Conservation (phyloP, 2,888 invertebrate genomes). For the Mermis nigrescens region DNA sequence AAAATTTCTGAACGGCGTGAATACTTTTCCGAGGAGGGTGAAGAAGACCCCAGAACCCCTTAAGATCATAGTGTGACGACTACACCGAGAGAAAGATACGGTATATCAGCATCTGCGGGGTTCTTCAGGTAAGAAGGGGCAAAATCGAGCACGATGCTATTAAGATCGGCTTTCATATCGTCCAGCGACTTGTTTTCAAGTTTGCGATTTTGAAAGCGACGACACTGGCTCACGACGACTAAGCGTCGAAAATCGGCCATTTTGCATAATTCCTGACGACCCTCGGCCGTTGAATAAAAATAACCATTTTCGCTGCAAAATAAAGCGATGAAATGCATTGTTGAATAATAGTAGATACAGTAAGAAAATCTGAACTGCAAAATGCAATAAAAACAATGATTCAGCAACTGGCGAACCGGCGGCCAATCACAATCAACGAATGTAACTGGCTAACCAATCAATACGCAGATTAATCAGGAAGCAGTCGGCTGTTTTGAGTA, state of each 20-base stretch:
- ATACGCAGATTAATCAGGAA: too few species aligned
- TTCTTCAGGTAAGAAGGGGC: slow-evolving; percentile 42
- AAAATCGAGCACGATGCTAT: slow-evolving; percentile 55
- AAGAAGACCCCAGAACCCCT: too few species aligned
- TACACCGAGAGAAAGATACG: slow-evolving; percentile 66
- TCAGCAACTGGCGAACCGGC: too few species aligned
- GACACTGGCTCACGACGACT: slow-evolving; percentile 59
- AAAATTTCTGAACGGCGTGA: too few species aligned
- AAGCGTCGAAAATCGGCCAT: slow-evolving; percentile 56
- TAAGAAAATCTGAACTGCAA: too few species aligned
- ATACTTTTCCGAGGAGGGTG: too few species aligned
- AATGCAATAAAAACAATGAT: too few species aligned
- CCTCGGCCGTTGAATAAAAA: slow-evolving; percentile 67
- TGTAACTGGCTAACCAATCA: too few species aligned
- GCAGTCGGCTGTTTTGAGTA: too few species aligned
- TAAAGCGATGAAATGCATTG: background rate
- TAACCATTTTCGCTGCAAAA: slow-evolving; percentile 51
- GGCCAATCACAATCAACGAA: too few species aligned
- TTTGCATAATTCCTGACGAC: slow-evolving; percentile 52
- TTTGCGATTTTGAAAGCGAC: slow-evolving; percentile 43
- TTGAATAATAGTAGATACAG: too few species aligned
- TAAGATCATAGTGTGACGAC: too few species aligned
- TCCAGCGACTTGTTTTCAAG: slow-evolving; percentile 50
- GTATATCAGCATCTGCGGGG: slow-evolving; percentile 43
- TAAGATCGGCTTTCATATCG: slow-evolving; percentile 59